These are phyloP conservation scores for Leptinotarsa tumamoca DNA, from an alignment of 2,888 invertebrate genomes.

Conservation along the genomic window DNA sequence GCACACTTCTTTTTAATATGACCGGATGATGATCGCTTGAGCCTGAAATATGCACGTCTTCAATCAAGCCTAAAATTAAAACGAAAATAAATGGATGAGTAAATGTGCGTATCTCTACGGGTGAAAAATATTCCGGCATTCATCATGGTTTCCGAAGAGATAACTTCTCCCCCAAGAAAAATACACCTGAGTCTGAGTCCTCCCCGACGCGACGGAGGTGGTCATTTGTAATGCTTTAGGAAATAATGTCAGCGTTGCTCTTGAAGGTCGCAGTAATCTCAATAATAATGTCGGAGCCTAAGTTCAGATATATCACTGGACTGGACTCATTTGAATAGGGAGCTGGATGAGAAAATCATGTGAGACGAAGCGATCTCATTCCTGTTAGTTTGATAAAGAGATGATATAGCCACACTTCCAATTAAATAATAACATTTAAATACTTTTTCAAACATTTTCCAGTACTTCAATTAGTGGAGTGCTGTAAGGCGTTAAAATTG, in stretches of 20 bases:
- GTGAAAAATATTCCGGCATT: slow-evolving; percentile 43
- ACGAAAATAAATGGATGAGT: slow-evolving; percentile 39
- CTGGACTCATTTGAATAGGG: slow-evolving; percentile 4
- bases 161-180: slow-evolving; percentile 55
- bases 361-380: too few species aligned
- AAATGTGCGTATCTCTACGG: slow-evolving; percentile 33
- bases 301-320: slow-evolving; percentile 15
- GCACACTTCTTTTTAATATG: background rate
- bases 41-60: slow-evolving; percentile 37
- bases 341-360: background rate
- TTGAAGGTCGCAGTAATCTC: slow-evolving; percentile 28
- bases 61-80: slow-evolving; percentile 43
- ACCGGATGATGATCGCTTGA: slow-evolving; percentile 24
- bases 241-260: slow-evolving; percentile 56
- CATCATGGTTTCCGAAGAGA: slow-evolving; percentile 46
- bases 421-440: too few species aligned
- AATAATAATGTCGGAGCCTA: background rate
- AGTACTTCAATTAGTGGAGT: too few species aligned
- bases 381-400: too few species aligned
- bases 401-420: too few species aligned
- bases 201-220: slow-evolving; percentile 46
- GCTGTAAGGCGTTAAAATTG: too few species aligned
- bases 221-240: slow-evolving; percentile 61
- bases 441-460: too few species aligned
- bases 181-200: slow-evolving; percentile 56